Conservation (phyloP, 2,113 vertebrate species). For the Apistogramma diplotaenia region DNA sequence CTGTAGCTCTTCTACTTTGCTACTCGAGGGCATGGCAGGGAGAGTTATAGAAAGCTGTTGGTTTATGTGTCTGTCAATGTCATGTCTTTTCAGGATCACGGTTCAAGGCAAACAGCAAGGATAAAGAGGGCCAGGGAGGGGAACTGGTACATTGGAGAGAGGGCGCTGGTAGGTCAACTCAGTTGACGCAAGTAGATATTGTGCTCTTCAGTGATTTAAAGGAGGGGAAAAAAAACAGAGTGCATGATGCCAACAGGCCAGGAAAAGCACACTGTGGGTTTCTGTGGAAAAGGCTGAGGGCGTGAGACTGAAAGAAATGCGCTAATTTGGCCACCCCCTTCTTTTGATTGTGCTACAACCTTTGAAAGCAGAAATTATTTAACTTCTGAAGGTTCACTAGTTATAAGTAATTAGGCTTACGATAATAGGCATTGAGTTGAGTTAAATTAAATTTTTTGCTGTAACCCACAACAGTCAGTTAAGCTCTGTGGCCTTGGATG, state of each 20-base stretch:
- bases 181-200: conserved; percentile 40
- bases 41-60: conserved; percentile 42
- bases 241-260: conserved; percentile 18
- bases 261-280: neutral
- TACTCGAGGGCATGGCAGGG: conserved; percentile 40
- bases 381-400: neutral
- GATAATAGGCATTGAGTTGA: neutral
- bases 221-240: conserved; percentile 23
- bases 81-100: conserved; percentile 66
- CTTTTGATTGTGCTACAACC: neutral
- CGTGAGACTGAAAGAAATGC: neutral
- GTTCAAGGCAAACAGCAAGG: conserved; percentile 57
- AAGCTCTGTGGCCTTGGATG: neutral
- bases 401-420: neutral
- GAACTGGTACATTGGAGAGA: conserved; percentile 49
- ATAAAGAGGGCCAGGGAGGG: conserved; percentile 30
- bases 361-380: neutral
- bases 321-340: neutral
- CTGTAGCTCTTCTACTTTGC: conserved; percentile 23
- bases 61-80: conserved; percentile 73
- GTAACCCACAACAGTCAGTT: neutral
- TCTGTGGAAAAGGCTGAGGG: neutral
- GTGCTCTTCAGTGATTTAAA: conserved; percentile 35
- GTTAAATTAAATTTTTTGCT: neutral
- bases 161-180: conserved; percentile 55